A percentile compares a stretch with the other conserved stretches of the same genome.
These are phyloP conservation scores for Diplodus sargus DNA, from an alignment of 2,797 vertebrate genomes.

Conservation along the genomic window DNA sequence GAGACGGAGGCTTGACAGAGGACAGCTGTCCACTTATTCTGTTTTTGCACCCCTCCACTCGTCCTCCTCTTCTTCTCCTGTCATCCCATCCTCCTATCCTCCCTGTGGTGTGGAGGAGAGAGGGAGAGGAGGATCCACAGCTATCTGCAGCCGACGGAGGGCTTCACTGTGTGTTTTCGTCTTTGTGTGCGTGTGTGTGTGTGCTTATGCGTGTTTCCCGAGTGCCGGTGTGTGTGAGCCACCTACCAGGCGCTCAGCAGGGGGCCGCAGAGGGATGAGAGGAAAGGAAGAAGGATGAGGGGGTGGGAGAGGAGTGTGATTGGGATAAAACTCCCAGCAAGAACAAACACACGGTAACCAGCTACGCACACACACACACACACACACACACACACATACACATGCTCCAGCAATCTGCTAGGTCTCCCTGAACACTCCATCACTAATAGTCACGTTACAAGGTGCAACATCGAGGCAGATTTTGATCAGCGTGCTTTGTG, in stretches of 20 bases:
- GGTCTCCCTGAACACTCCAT: slow-evolving; percentile 58
- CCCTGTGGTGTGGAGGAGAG: slow-evolving; percentile 54
- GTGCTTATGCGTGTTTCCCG: slow-evolving; percentile 41
- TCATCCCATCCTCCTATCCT: slow-evolving; percentile 54
- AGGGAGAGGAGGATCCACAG: slow-evolving; percentile 41
- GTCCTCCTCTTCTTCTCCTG: slow-evolving; percentile 37
- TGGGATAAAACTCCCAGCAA: slow-evolving; percentile 62
- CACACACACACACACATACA: slow-evolving; percentile 27
- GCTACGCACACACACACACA: slow-evolving; percentile 13
- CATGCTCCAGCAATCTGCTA: slow-evolving; percentile 52
- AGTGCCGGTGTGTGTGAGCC: slow-evolving; percentile 45
- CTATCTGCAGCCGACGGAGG: slow-evolving; percentile 50
- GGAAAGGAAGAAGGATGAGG: slow-evolving; percentile 62
- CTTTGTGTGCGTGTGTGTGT: slow-evolving; percentile 42
- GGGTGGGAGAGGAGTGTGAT: slow-evolving; percentile 56
- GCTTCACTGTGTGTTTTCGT: slow-evolving; percentile 51
- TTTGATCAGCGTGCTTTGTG: slow-evolving; percentile 69
- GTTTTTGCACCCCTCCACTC: neutral
- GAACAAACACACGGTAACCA: slow-evolving; percentile 47
- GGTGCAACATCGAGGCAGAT: slow-evolving; percentile 46
- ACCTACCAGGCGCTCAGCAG: slow-evolving; percentile 69
- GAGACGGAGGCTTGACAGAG: slow-evolving; percentile 67
- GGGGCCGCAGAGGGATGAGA: slow-evolving; percentile 68
- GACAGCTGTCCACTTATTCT: slow-evolving; percentile 72
- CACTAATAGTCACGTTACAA: slow-evolving; percentile 46